A percentile compares a stretch with the other conserved stretches of the same genome.
These are phyloP conservation scores for Ellobius talpinus DNA, from an alignment of 2,113 vertebrate species.

Conservation along the genomic window DNA sequence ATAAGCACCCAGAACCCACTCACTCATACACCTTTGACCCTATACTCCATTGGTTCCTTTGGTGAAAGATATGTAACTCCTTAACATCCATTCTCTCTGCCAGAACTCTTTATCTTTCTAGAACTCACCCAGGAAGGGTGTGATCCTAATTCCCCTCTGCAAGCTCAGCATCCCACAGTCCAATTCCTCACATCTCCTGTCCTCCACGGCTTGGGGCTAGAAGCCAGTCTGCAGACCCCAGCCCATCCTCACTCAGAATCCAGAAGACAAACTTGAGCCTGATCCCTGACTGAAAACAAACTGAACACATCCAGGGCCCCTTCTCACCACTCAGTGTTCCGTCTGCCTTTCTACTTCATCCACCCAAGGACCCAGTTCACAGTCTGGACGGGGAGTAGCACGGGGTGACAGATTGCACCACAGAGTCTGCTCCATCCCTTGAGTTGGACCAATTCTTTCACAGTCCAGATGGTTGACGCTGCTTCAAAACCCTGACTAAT, in stretches of 20 bases:
- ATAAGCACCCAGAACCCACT: not conserved
- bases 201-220: fast-evolving
- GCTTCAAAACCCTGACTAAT: not conserved
- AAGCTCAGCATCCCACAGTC: not conserved
- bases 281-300: not conserved
- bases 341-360: not conserved
- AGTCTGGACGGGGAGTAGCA: not conserved
- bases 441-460: constrained; percentile 3
- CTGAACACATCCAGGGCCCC: not conserved
- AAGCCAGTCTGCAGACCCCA: not conserved
- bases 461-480: constrained; percentile 38
- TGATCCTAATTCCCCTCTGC: not conserved
- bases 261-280: not conserved
- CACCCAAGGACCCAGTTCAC: not conserved
- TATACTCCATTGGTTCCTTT: not conserved
- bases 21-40: not conserved
- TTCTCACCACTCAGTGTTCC: not conserved
- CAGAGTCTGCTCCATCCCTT: not conserved
- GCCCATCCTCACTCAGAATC: not conserved
- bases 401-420: not conserved
- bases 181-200: not conserved
- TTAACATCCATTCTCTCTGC: not conserved
- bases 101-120: not conserved
- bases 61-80: not conserved
- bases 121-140: not conserved